Conservation (phyloP, 2,797 vertebrate genomes). For the Clamator glandarius region DNA sequence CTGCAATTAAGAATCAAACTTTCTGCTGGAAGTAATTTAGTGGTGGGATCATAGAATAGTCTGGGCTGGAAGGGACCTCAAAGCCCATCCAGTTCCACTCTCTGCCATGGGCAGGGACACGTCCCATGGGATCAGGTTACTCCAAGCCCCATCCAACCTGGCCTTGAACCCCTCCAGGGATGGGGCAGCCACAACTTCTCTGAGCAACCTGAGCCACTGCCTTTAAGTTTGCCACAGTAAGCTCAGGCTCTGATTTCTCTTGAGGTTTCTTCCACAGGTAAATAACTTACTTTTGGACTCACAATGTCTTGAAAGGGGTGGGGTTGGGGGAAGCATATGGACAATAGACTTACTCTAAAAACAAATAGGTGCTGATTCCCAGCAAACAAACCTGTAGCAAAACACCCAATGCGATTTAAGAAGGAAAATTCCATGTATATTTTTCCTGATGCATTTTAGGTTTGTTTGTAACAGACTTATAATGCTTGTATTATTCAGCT, state of each 20-base stretch:
- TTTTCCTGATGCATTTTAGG: conserved; percentile 69
- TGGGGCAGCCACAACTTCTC: too few relatives aligned
- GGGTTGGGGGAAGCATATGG: too few relatives aligned
- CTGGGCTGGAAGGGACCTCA: too few relatives aligned
- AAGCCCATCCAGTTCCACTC: too few relatives aligned
- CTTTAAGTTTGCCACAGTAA: background rate
- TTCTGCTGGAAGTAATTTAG: background rate
- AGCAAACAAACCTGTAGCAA: conserved; percentile 26
- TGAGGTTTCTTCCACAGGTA: background rate
- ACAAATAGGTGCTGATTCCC: conserved; percentile 28
- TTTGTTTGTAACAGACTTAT: conserved; percentile 78
- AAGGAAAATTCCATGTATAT: conserved; percentile 74
- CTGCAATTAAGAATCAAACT: background rate
- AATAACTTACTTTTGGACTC: background rate
- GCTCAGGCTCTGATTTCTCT: background rate
- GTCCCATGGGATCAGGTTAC: too few relatives aligned
- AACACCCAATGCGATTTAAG: background rate
- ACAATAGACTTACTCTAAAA: background rate
- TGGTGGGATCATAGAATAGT: background rate
- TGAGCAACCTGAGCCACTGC: too few relatives aligned
- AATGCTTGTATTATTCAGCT: conserved; percentile 72
- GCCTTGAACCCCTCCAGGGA: too few relatives aligned
- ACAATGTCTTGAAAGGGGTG: background rate
- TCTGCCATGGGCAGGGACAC: too few relatives aligned
- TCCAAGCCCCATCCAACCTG: too few relatives aligned